Conservation (phyloP, 2,113 vertebrate genomes). For the Periophthalmodon schlosseri region DNA sequence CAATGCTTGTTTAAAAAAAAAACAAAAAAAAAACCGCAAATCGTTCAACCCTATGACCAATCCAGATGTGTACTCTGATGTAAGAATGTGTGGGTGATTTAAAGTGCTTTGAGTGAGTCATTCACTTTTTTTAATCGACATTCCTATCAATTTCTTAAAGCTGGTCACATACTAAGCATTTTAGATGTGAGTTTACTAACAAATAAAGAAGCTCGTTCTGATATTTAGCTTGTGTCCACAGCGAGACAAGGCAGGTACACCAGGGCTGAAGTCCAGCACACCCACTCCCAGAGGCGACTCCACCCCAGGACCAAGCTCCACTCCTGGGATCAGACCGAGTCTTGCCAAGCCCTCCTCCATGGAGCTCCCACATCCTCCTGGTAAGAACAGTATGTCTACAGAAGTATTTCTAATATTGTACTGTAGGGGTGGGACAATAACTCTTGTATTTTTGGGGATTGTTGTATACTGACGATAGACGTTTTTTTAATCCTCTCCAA, state of each 20-base stretch:
- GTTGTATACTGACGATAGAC: background rate
- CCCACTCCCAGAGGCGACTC: slow-evolving; percentile 92
- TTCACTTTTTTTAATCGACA: too few relatives aligned
- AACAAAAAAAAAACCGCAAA: too few relatives aligned
- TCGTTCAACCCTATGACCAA: too few relatives aligned
- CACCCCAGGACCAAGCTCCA: slow-evolving; percentile 89
- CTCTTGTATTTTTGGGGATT: background rate
- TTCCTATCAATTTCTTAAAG: too few relatives aligned
- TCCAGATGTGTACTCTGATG: too few relatives aligned
- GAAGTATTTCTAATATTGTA: background rate
- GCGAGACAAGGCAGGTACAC: slow-evolving; percentile 95
- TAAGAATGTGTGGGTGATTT: too few relatives aligned
- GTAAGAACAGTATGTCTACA: slow-evolving; percentile 66
- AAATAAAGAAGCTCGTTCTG: background rate
- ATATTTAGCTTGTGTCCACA: slow-evolving; percentile 58
- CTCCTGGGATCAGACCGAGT: slow-evolving; percentile 87
- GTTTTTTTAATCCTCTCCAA: too few relatives aligned
- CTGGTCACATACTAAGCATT: too few relatives aligned
- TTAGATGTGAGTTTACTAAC: too few relatives aligned
- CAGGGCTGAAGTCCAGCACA: slow-evolving; percentile 92
- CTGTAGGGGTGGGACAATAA: too few relatives aligned
- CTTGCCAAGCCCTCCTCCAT: slow-evolving; percentile 90
- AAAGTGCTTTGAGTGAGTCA: too few relatives aligned
- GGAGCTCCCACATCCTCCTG: slow-evolving; percentile 91
- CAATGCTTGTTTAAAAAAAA: too few relatives aligned